These are phyloP conservation scores for Hirtodrosophila cameraria DNA, from an alignment of 2,888 invertebrate genomes.

Conservation along the genomic window DNA sequence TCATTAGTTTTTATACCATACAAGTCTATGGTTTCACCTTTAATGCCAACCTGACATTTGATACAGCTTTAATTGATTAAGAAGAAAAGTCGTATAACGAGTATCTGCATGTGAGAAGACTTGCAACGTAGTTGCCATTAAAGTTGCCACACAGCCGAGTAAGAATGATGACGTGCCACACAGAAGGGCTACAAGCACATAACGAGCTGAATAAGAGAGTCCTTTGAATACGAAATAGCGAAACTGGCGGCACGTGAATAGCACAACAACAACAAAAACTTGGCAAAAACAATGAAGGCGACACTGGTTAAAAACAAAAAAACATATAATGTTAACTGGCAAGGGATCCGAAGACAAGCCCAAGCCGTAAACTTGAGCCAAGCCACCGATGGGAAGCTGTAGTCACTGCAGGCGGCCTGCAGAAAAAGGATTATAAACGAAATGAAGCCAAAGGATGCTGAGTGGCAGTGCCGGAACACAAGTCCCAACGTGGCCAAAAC, in stretches of 20 bases:
- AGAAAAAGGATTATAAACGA: slow-evolving; percentile 63
- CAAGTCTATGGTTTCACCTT: too few relatives aligned
- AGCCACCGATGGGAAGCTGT: slow-evolving; percentile 30
- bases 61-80: slow-evolving; percentile 10
- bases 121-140: slow-evolving; percentile 15
- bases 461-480: slow-evolving; percentile 15
- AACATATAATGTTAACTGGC: slow-evolving; percentile 44
- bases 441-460: slow-evolving; percentile 30
- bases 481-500: slow-evolving; percentile 24
- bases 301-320: slow-evolving; percentile 44
- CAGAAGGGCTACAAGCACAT: slow-evolving; percentile 37
- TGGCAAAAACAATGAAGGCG: slow-evolving; percentile 54
- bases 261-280: slow-evolving; percentile 1
- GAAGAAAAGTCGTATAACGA: background rate
- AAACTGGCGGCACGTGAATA: slow-evolving; percentile 2
- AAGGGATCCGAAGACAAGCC: slow-evolving; percentile 21
- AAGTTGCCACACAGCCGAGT: slow-evolving; percentile 16
- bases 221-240: slow-evolving; percentile 49
- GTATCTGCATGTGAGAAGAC: background rate
- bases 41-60: background rate
- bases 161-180: slow-evolving; percentile 35
- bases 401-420: slow-evolving; percentile 24
- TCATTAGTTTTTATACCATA: too few relatives aligned
- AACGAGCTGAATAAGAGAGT: slow-evolving; percentile 37
- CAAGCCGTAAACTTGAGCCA: slow-evolving; percentile 58